A percentile compares a stretch with the other conserved stretches of the same genome.
These are phyloP conservation scores for Dolichallabes microphthalmus DNA, from an alignment of 2,113 vertebrate species.

Conservation along the genomic window DNA sequence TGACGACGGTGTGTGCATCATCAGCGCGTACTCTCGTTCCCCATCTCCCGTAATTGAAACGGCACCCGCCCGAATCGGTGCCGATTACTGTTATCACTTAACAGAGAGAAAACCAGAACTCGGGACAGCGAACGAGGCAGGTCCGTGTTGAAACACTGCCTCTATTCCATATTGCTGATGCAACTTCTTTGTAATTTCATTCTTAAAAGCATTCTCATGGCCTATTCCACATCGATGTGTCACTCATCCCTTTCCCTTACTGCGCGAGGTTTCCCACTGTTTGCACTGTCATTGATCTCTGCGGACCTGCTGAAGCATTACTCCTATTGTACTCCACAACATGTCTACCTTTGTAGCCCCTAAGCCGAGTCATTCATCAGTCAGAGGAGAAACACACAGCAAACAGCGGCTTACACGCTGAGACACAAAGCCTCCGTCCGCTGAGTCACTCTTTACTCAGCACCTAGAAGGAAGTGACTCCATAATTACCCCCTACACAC, in stretches of 20 bases:
- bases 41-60: not conserved
- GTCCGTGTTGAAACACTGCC: not conserved
- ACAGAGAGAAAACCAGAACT: not conserved
- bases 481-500: conserved; percentile 59
- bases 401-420: conserved; percentile 65
- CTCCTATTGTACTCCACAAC: conserved; percentile 7
- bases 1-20: not conserved
- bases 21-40: not conserved
- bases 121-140: not conserved
- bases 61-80: not conserved
- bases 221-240: not conserved
- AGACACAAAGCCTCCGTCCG: conserved; percentile 59
- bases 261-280: not conserved
- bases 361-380: conserved; percentile 36
- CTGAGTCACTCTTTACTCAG: conserved; percentile 64
- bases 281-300: not conserved
- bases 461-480: conserved; percentile 60
- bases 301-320: not conserved
- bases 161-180: conserved; percentile 53
- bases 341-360: conserved; percentile 11
- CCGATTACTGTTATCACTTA: not conserved
- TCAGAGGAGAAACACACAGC: conserved; percentile 50
- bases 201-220: not conserved
- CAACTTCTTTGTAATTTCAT: conserved; percentile 44
- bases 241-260: conserved; percentile 5